Evolutionary conservation across 2,113 vertebrate genomes (phyloP), one percentile per base, ranked within the genome.

Genomic region (Sminthopsis crassicaudata): DNA sequence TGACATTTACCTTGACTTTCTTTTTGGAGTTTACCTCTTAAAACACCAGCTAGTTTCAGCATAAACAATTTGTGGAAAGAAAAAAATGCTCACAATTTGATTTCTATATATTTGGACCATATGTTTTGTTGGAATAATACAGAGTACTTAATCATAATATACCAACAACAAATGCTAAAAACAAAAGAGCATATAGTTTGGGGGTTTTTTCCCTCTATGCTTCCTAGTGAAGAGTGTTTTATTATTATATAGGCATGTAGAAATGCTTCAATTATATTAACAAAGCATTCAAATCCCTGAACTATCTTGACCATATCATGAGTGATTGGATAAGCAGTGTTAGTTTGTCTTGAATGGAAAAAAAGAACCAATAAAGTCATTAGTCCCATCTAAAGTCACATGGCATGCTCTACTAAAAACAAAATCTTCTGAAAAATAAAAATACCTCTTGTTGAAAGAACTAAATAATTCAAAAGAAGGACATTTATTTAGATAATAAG

Each of bases 21-120:
- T 94, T 90, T 76, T 95, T 90, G 91, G 84, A 96, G 95, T 42
- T 91, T 46, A 94, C 76, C 27, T 94, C 92, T 95, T 96, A 88
- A 60, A 94, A 97, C 3, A 94, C 55, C 92, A 96, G 92, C 48
- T 91, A 19, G 91, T 93, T 96, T 91, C 94, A 19, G 0, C 91
- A 95, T 96, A 96, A 93, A 91, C 60, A 91, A 93, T 95, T 95
- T 92, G 94, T 84, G 50, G 57, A 25, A 50, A 89, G n/a, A 46
- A 14, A 12, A 93, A 93, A 89, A 67, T 51, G 22, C 24, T 88
- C 24, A 89, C 91, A 94, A 96, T 2, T 92, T 52, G 92, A 92
- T 84, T 97, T 95, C 91, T 46, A 23, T 90, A 52, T 97, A 91
- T 46, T 88, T 53, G 36, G 91, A 92, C 36, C 46, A 93, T 46